phyloP scores from a whole-genome alignment of 2,797 vertebrate species.

The Malacoraja senta region DNA sequence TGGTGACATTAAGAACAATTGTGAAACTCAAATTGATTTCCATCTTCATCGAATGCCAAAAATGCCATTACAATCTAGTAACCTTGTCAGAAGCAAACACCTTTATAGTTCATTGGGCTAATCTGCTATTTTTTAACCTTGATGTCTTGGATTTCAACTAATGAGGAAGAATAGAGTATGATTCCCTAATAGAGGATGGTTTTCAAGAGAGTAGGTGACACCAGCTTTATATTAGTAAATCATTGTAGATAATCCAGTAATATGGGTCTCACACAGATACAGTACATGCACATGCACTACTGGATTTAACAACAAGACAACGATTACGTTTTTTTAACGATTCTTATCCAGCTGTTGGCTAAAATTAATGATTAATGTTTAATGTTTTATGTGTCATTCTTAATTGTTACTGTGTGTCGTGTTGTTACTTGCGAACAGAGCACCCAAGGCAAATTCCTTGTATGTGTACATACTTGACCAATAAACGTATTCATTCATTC shows the following conservation, averaged over 20 bases:
- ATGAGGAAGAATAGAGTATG: not conserved
- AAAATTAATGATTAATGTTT: not conserved
- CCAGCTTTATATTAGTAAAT: not conserved
- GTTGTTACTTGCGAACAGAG: too few species aligned
- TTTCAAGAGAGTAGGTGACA: not conserved
- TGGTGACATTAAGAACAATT: not conserved
- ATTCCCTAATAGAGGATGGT: not conserved
- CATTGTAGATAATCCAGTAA: not conserved
- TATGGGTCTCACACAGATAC: not conserved
- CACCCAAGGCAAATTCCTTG: too few species aligned
- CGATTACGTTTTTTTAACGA: not conserved
- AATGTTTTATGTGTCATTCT: too few species aligned
- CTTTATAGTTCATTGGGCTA: not conserved
- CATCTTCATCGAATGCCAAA: not conserved
- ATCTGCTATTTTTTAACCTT: not conserved
- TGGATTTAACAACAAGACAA: not conserved
- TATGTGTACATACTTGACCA: too few species aligned
- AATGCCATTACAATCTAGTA: not conserved
- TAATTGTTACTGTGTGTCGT: too few species aligned
- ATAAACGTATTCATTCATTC: too few species aligned
- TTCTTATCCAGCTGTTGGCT: not conserved
- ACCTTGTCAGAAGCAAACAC: not conserved
- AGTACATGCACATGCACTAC: not conserved
- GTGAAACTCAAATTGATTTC: not conserved
- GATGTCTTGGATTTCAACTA: not conserved